Evolutionary conservation across 2,113 vertebrate genomes (phyloP), one percentile per base, ranked within the genome.

Genomic region (Micronycteris hirsuta): DNA sequence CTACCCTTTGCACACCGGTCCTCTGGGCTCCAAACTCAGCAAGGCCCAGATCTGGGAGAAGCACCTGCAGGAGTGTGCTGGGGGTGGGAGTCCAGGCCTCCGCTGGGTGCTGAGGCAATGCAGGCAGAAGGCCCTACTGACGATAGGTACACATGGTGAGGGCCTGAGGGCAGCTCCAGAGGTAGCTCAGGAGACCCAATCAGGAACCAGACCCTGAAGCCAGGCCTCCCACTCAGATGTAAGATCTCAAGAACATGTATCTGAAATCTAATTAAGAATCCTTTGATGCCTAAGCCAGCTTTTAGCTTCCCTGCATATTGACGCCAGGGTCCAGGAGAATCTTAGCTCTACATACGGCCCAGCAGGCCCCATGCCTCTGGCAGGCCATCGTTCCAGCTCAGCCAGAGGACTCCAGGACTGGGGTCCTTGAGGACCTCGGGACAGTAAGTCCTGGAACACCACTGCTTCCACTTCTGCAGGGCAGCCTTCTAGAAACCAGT

Each of bases 61-160:
- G 20, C 6, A 41, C 4, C 49, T 26, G 38, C 19, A 52, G 12
- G n/a, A 16, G 47, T 43, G 22, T 19, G 4, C 19, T 9, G 5
- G 54, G 9, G 81, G 5, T 20, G 0, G 17, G 33, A 13, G 54
- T 24, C 20, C 20, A 91, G 41, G 58, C 17, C 38, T 76, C 7
- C 1, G n/a, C 26, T 12, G 7, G 45, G 45, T 45, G 20, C n/a
- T 85, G 16, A 17, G 24, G 4, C 56, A 15, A 16, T 2, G n/a
- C 2, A 49, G 49, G 16, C 28, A 77, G 26, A 73, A 26, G 31
- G 43, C 9, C 1, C 52, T 4, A 2, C 20, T 28, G 81, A 58
- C 16, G 70, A 16, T 6, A 87, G 24, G 8, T 8, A 0, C 26
- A 1, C 5, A 13, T 3, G 5, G 16, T 17, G 2, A 49, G 38